Evolutionary conservation across 2,113 vertebrate genomes (phyloP), one percentile per base, ranked within the genome.

Genomic region (Puffinus mauretanicus): DNA sequence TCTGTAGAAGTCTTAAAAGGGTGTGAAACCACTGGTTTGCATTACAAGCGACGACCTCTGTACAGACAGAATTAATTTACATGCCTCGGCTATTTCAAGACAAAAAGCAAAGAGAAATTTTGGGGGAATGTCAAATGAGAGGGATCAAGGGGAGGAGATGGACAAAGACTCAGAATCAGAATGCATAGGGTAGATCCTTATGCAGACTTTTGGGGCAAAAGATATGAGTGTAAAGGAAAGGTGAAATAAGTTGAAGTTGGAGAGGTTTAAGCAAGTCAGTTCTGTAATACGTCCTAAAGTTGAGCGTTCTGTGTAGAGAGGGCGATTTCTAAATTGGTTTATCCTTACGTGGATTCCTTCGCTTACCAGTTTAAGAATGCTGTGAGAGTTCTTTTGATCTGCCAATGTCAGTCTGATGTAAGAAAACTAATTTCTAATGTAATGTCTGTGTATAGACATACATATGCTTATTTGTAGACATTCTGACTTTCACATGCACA

Each of bases 341-440:
- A 26, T 29, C 14, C 27, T 69, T 40, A n/a, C 0, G 2, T 65
- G 34, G 21, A 61, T 91, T 91, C 58, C n/a, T 80, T 91, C 85
- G 46, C 17, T 90, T 90, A 61, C 44, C 36, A 42, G 47, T 94
- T 87, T 55, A 76, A 82, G 75, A 80, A 84, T 82, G 87, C 78
- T 73, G 21, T 94, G 71, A 79, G 91, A 93, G 49, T 70, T 88
- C 82, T 86, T 92, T 80, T 92, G 76, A 61, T 82, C 75, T 90
- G 36, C 75, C 29, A 34, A 0, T 47, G 47, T 71, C 88, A 90
- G 30, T 86, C 44, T 83, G 46, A 65, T 77, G 22, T 49, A 61
- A 57, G 58, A 83, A 88, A 73, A 13, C 19, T 47, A 40, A 62
- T 86, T 79, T 34, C 34, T 88, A 42, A 15, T 73, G 34, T 71